Base-by-base conservation (phyloP, 2,797 vertebrate genomes). In the Sebastes vulpes region DNA sequence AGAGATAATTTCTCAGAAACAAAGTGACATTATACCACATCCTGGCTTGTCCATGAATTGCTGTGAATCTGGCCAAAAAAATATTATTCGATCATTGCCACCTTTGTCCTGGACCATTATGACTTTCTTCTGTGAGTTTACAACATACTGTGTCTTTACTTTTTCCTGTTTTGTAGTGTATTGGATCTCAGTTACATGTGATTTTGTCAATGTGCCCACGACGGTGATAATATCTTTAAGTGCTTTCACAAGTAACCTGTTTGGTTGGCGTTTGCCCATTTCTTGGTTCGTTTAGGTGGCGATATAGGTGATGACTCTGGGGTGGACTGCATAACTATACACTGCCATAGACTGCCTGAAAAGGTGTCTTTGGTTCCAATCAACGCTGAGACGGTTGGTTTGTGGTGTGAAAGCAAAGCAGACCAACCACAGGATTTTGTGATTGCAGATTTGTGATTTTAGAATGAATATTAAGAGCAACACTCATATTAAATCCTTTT, bases 1-100 rank as follows among this genome's bases (percentile, higher is more conserved):
- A 78, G n/a, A 21, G 10, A 48, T 29, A 26, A 31, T 52, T 25
- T 72, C 12, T 77, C 31, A 54, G 16, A 69, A 54, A 42, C 52
- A 77, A 68, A 75, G 57, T 42, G 35, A 73, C 72, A 69, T 4
- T 38, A 6, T 7, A 50, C 50, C 23, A 66, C 65, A 75, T 67
- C 38, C 59, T 18, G 21, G 32, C 18, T 54, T 4, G 9, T 70
- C 52, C 5, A 14, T 18, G 1, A 58, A 64, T 7, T 16, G 5
- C 29, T 54, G 10, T 26, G 25, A 32, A 82, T 64, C 32, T 58
- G 31, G 20, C 18, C 32, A 18, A 53, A 72, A 31, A 12, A 60
- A 54, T 2, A 25, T 50, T 9, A 50, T 60, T 57, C 20, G 5
- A 70, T 77, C 18, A 58, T 14, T 52, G 5, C 48, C 18, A 63